Evolutionary conservation across 2,888 invertebrate species (phyloP).

Genomic region (Sinhomidia bicolor): DNA sequence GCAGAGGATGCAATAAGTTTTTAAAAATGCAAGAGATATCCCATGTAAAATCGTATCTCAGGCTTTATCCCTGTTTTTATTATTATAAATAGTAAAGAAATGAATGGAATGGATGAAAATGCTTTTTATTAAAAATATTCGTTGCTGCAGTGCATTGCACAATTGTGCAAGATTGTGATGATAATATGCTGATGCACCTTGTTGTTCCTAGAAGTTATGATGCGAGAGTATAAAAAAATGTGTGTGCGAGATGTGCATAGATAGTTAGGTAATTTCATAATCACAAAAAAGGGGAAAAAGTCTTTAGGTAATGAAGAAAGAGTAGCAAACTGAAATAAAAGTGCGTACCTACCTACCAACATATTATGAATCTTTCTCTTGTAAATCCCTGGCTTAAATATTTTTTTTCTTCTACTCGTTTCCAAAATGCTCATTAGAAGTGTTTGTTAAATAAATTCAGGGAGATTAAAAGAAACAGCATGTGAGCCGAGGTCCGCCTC

Average conservation of each 20-base stretch:
- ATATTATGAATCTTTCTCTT: no score
- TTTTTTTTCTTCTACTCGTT: no score
- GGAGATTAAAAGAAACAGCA: constrained; percentile 67
- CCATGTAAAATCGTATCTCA: no score
- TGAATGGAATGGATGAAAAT: no score
- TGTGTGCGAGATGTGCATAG: no score
- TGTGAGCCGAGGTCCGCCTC: constrained; percentile 35
- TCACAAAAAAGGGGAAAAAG: constrained; percentile 9
- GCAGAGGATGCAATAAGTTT: no score
- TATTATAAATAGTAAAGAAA: no score
- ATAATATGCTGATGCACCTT: not conserved
- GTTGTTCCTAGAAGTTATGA: not conserved
- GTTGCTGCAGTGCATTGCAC: not conserved
- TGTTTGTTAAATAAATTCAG: constrained; percentile 61
- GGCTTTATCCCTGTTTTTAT: no score
- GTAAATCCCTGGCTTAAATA: constrained; percentile 3
- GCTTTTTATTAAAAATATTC: no score
- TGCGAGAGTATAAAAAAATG: not conserved
- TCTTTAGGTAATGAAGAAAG: not conserved
- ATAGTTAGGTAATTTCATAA: no score
- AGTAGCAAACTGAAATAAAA: constrained; percentile 36
- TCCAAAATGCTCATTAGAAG: constrained; percentile 67
- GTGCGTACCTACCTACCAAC: no score
- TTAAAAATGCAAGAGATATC: no score
- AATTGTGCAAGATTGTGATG: not conserved